Evolutionary conservation across 2,888 invertebrate genomes (phyloP), one percentile per base, ranked within the genome.

Genomic region (Crepidodera aurea): DNA sequence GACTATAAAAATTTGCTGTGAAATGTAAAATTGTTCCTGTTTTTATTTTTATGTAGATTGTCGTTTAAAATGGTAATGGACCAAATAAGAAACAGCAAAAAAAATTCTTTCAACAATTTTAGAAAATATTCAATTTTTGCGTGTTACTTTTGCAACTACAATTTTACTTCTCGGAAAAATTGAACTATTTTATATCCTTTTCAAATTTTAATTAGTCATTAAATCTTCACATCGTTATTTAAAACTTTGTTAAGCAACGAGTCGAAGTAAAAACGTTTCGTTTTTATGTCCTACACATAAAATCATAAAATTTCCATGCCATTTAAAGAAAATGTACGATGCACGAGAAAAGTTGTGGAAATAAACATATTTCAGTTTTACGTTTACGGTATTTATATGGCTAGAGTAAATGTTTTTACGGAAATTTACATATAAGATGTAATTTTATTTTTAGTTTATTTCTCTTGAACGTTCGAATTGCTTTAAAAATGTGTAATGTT

Each of bases 291-390:
- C 44, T 25, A 22, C 10, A 19, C 16, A 22, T 44, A 44, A 42
- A 44, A 44, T 12, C 16, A 25, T 13, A 44, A 44, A 25, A 44
- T 15, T 19, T 44, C 12, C 22, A 25, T 16, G 44, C 5, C 22
- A 5, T 5, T 44, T 44, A 25, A 37, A 37, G 13, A 37, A 37
- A 37, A 37, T 16, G 22, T 15, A 44, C 22, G 25, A 44, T 42
- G 22, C 44, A 44, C 44, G 44, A 44, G 44, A 13, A 44, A 16
- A 44, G 8, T 44, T 22, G 44, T n/a, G 22, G 10, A 44, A 16
- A 44, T 44, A 44, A 44, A 44, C 44, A 44, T 44, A 44, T 44
- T 44, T 44, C 22, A 44, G 25, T 44, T 44, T 44, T 44, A 44
- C 44, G 10, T 44, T 44, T 44, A 44, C 22, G 44, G 18, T 13